Conservation (phyloP, 2,113 vertebrate species). For the Syngnathus scovelli region DNA sequence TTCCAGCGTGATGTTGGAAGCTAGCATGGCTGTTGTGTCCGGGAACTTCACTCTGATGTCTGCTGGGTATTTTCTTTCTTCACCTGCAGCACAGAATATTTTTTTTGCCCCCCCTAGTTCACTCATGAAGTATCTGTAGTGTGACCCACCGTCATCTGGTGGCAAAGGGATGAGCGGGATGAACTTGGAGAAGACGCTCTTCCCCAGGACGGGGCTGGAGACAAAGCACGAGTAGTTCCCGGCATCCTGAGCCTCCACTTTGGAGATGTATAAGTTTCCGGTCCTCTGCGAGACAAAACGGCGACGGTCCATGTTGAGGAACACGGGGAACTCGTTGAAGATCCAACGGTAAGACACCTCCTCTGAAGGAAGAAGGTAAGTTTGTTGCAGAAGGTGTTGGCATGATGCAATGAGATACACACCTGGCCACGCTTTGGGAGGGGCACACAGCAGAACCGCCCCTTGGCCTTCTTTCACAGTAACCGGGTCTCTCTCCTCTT, state of each 20-base stretch:
- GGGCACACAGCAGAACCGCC: constrained; percentile 84
- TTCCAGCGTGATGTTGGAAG: constrained; percentile 90
- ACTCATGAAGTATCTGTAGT: no score
- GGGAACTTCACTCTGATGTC: constrained; percentile 89
- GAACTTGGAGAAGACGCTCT: constrained; percentile 94
- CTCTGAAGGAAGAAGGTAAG: constrained; percentile 59
- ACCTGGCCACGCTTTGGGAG: constrained; percentile 89
- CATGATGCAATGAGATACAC: constrained; percentile 19
- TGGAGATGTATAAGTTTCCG: constrained; percentile 94
- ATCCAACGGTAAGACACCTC: constrained; percentile 95
- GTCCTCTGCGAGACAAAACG: constrained; percentile 92
- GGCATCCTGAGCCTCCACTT: constrained; percentile 86
- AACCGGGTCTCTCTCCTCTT: constrained; percentile 87
- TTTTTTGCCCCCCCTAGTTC: no score
- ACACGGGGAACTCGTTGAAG: constrained; percentile 91
- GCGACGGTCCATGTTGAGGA: constrained; percentile 84
- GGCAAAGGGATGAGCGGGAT: constrained; percentile 84
- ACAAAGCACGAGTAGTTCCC: constrained; percentile 98
- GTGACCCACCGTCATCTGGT: constrained; percentile 43
- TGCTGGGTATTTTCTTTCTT: constrained; percentile 84
- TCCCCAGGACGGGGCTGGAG: constrained; percentile 85
- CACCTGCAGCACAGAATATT: constrained; percentile 58
- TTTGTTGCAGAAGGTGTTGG: not conserved
- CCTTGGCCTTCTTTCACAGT: constrained; percentile 86
- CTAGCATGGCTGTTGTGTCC: constrained; percentile 83